Percentiles rank a stretch among this genome's conserved stretches.
These are phyloP conservation scores for Meandrusa payeni DNA, from an alignment of 2,888 invertebrate genomes.

Conservation along the genomic window DNA sequence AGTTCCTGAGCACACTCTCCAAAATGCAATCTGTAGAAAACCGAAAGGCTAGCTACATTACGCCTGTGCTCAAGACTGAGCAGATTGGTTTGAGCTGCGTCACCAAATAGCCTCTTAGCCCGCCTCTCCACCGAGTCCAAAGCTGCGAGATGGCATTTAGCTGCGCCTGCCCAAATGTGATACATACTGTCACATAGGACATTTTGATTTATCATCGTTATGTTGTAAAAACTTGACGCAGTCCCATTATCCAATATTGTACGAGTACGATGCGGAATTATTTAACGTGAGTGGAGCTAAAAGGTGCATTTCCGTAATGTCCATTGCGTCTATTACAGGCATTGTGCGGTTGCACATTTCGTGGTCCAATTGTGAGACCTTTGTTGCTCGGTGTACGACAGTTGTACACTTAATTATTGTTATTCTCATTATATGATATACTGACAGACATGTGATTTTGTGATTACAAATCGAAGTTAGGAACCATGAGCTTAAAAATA, in stretches of 20 bases:
- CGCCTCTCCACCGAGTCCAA: too few species aligned
- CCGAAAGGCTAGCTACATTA: too few species aligned
- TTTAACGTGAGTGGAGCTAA: constrained; percentile 27
- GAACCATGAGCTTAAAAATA: too few species aligned
- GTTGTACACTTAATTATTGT: constrained; percentile 4
- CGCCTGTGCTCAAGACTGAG: too few species aligned
- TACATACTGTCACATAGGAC: background rate
- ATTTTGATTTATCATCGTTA: constrained; percentile 3
- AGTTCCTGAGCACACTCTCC: too few species aligned
- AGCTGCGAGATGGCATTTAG: too few species aligned
- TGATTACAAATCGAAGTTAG: too few species aligned
- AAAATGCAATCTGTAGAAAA: too few species aligned
- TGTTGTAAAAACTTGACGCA: constrained; percentile 23
- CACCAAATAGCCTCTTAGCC: too few species aligned
- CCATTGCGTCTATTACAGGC: constrained; percentile 30
- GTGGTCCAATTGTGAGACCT: constrained; percentile 22
- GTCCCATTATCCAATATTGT: constrained; percentile 47
- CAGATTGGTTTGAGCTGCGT: too few species aligned
- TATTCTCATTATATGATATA: constrained; percentile 3
- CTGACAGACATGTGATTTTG: too few species aligned
- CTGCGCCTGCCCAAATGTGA: too few species aligned
- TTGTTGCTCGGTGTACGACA: constrained; percentile 12
- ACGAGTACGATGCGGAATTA: constrained; percentile 35
- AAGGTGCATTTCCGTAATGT: constrained; percentile 46
- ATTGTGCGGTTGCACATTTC: constrained; percentile 29